A percentile compares a stretch with the other conserved stretches of the same genome.
Evolutionary conservation across 2,888 invertebrate genomes (phyloP).

Genomic region (Rhamnusium bicolor): DNA sequence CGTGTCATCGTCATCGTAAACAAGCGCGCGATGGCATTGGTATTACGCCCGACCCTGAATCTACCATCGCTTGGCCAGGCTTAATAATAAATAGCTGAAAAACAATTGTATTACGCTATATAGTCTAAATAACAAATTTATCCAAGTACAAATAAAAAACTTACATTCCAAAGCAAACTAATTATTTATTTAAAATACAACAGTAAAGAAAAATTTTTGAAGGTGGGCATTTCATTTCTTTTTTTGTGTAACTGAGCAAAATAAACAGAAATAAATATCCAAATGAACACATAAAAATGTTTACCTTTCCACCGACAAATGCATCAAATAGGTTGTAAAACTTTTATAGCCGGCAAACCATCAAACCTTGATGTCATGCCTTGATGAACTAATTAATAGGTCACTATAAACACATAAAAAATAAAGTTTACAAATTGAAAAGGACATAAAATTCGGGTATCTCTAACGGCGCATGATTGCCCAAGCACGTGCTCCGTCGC

Average conservation of each 20-base stretch:
- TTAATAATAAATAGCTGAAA: no score
- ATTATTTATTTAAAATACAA: no score
- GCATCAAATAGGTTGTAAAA: constrained; percentile 36
- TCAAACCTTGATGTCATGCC: constrained; percentile 5
- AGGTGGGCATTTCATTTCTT: no score
- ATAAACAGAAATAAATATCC: constrained; percentile 4
- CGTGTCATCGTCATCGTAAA: no score
- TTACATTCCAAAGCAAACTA: no score
- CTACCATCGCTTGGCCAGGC: no score
- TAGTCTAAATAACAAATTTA: no score
- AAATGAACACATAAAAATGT: constrained; percentile 20
- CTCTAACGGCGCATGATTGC: constrained; percentile 50
- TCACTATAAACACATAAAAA: constrained; percentile 44
- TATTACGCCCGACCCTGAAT: no score
- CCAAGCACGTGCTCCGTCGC: constrained; percentile 52
- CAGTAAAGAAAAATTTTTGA: no score
- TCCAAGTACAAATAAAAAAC: no score
- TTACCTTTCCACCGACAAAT: constrained; percentile 27
- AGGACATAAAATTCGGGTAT: constrained; percentile 28
- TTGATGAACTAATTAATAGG: constrained; percentile 38
- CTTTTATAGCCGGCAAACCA: constrained; percentile 29
- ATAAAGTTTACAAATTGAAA: constrained; percentile 36
- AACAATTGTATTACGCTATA: no score
- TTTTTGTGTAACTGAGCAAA: neutral
- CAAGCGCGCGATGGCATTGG: no score